Conservation (phyloP, 2,113 vertebrate genomes). For the Trichomycterus rosablanca region DNA sequence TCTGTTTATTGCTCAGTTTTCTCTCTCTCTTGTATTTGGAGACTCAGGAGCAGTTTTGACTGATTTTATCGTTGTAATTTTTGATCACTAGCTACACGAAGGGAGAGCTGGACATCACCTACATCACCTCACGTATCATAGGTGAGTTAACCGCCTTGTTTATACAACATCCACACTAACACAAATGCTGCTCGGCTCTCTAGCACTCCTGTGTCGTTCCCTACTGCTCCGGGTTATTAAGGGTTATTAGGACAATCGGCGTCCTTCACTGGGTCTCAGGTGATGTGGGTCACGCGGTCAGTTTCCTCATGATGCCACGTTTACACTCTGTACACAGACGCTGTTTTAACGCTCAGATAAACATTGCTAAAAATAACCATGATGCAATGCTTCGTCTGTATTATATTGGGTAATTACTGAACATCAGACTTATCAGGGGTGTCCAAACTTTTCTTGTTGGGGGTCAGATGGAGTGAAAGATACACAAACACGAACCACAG, state of each 20-base stretch:
- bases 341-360: too few relatives aligned
- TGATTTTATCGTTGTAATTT: neutral
- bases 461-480: too few relatives aligned
- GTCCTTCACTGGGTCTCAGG: neutral
- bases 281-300: neutral
- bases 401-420: too few relatives aligned
- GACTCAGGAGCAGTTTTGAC: too few relatives aligned
- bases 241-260: neutral
- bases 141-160: constrained; percentile 71
- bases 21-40: too few relatives aligned
- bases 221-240: neutral
- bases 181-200: neutral
- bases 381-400: too few relatives aligned
- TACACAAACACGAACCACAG: too few relatives aligned
- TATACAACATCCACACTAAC: neutral
- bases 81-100: constrained; percentile 82
- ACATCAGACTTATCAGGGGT: too few relatives aligned
- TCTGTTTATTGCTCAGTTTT: too few relatives aligned
- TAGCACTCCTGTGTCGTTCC: too few relatives aligned
- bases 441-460: too few relatives aligned
- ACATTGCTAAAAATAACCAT: too few relatives aligned
- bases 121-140: constrained; percentile 95
- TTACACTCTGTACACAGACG: constrained; percentile 2
- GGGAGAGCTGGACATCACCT: constrained; percentile 95
- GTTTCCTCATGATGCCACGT: neutral